Base-by-base conservation (phyloP, 2,113 vertebrate genomes). In the Antidorcas marsupialis region DNA sequence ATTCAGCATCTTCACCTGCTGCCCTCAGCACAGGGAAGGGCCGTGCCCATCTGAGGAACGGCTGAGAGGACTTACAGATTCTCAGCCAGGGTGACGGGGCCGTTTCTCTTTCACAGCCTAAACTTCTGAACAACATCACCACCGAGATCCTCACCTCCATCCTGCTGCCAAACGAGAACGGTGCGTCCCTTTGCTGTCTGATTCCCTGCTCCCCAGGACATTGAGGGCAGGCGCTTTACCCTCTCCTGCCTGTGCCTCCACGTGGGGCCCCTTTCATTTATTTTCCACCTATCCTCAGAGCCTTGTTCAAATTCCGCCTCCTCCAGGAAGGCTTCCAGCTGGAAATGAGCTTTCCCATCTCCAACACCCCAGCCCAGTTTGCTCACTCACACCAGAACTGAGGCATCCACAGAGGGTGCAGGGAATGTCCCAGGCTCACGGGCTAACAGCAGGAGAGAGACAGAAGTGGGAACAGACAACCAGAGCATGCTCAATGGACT, bases 101-200 rank as follows among this genome's bases (percentile, higher is more conserved):
- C 30, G 12, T 52, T 43, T 96, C 96, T 98, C 59, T 93, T 81
- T 87, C 64, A n/a, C 93, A 98, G 98, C 62, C 98, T 30, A 89
- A 94, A 2, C 19, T 86, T 36, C 59, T 98, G 79, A 94, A 57
- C n/a, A 39, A 55, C 45, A 25, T 71, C 86, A 1, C 27, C 88
- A 86, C 19, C 0, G 50, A 93, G 36, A 94, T 98, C 96, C 94
- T 98, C 17, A 0, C 0, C 2, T 50, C 89, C 0, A 0, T 86
- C 47, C 84, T 98, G 89, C 87, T 98, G 62, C 93, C 96, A 1
- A 94, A 89, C 3, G 15, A 98, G 84, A 98, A 98, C 1, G 95
- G 98, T 98, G 76, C 0, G 96, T 95, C 12, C 47, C 91, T 87
- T 21, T 23, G 16, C 45, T 16, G 2, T 17, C 9, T 39, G 3